These are phyloP conservation scores for Puffinus mauretanicus DNA, from an alignment of 2,113 vertebrate genomes.

Conservation along the genomic window DNA sequence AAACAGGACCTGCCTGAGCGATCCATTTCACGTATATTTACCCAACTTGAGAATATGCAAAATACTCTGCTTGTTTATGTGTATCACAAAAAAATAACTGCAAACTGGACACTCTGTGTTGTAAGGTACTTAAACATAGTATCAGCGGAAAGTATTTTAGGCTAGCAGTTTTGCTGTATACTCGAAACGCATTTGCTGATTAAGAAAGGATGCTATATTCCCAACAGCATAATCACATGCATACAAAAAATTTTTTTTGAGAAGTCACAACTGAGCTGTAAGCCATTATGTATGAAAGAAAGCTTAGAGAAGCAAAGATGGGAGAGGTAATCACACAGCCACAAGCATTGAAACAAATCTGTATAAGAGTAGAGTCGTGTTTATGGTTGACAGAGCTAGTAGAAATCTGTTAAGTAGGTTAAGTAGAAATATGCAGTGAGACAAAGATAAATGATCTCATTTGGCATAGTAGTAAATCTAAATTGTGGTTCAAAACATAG, in stretches of 20 bases:
- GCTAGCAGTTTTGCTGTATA: background rate
- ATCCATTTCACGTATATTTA: background rate
- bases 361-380: background rate
- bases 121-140: background rate
- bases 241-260: background rate
- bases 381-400: background rate
- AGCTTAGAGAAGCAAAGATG: background rate
- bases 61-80: background rate
- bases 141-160: background rate
- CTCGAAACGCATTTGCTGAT: background rate
- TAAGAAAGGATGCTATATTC: background rate
- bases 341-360: background rate
- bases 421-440: conserved; percentile 5
- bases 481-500: conserved; percentile 15
- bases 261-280: background rate
- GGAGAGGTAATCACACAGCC: conserved; percentile 23
- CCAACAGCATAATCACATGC: background rate
- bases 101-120: background rate
- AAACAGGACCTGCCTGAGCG: background rate
- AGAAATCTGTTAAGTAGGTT: conserved; percentile 48
- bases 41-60: background rate
- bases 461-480: background rate
- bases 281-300: background rate
- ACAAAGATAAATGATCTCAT: conserved; percentile 37
- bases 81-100: background rate